Evolutionary conservation across 2,888 invertebrate species (phyloP), one percentile per base, ranked within the genome.

Genomic region (Spodoptera littoralis): DNA sequence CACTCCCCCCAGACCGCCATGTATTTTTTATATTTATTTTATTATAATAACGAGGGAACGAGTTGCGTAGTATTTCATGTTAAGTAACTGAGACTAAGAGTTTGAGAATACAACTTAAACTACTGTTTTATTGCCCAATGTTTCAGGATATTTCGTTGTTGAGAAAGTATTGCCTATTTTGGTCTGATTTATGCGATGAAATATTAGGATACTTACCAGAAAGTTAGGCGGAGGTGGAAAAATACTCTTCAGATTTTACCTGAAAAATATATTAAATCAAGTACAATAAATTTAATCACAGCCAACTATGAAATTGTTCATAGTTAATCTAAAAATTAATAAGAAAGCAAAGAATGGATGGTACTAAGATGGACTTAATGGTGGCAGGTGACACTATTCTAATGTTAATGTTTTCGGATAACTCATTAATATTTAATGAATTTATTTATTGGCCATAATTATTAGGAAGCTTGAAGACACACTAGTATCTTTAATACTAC

Each of bases 11-110:
- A 59, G 13, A 50, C 62, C 55, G 46, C 44, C 42, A 48, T 54
- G 64, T 71, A 69, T 49, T 68, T 73, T 73, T 73, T 72, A 68
- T 72, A 58, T 67, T 73, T 59, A 73, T 71, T 73, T 73, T 73
- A 71, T 71, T 59, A 68, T 60, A 71, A 70, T 66, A 60, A 60
- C 42, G 49, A 9, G 52, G 48, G 42, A 56, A 59, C 18, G 55
- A 44, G 60, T 53, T 47, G 45, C 30, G 30, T 41, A 58, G 53
- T 73, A 56, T 68, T 56, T 56, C 41, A 43, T 36, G 52, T 44
- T 49, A 68, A 68, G 47, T 63, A 53, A 60, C 46, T 13, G 30
- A 64, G 50, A 54, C 58, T 52, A 4, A 43, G 58, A 62, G 46
- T 54, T 53, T 58, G 46, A 22, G n/a, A 50, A 65, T 54, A 51